Conservation (phyloP, 2,888 invertebrate species). For the Crossocerus cetratus region DNA sequence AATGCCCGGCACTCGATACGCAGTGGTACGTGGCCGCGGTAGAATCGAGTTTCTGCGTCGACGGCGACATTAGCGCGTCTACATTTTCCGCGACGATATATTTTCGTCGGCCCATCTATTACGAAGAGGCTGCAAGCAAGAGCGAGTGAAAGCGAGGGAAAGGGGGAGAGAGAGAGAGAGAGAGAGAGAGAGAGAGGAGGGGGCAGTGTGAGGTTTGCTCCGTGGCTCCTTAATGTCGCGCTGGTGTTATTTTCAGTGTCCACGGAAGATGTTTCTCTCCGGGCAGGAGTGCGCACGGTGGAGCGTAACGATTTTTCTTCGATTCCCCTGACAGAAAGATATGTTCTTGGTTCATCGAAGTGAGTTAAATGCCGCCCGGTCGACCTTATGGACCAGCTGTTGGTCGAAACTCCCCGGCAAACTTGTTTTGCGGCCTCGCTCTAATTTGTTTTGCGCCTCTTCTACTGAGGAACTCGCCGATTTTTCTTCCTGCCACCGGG, state of each 20-base stretch:
- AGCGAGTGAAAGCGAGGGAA: neutral
- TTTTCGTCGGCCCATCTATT: slow-evolving; percentile 45
- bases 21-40: slow-evolving; percentile 18
- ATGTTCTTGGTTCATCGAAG: slow-evolving; percentile 21
- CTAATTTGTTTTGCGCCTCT: slow-evolving; percentile 23
- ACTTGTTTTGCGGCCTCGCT: slow-evolving; percentile 35
- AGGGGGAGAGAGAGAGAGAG: neutral
- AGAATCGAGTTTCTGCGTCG: slow-evolving; percentile 48
- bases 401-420: slow-evolving; percentile 9
- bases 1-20: slow-evolving; percentile 47
- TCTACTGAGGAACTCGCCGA: neutral
- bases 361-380: slow-evolving; percentile 10
- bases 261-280: slow-evolving; percentile 5
- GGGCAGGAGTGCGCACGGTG: neutral
- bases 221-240: slow-evolving; percentile 17
- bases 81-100: slow-evolving; percentile 44
- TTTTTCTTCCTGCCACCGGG: slow-evolving; percentile 19
- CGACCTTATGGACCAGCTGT: slow-evolving; percentile 12
- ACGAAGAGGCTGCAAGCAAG: slow-evolving; percentile 17
- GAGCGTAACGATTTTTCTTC: slow-evolving; percentile 16
- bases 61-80: slow-evolving; percentile 43
- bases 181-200: neutral
- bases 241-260: slow-evolving; percentile 41
- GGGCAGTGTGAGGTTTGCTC: neutral
- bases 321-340: slow-evolving; percentile 5